Conservation (phyloP, 64 coral and sea anemone genomes). For the Pocillopora verrucosa region DNA sequence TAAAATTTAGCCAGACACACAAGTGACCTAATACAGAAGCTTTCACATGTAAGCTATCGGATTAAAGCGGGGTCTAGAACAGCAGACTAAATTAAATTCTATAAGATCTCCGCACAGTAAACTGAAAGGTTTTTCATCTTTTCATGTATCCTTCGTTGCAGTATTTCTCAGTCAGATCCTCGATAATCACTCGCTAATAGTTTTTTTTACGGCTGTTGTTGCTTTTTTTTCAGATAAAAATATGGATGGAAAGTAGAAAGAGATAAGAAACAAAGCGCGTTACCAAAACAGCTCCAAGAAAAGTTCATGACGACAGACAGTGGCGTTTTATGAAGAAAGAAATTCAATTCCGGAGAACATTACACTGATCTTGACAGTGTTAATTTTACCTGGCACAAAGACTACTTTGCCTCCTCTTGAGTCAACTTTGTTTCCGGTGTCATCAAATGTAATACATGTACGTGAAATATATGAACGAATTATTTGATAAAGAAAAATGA, state of each 20-base stretch:
- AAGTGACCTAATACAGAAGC: neutral
- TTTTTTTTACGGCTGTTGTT: no score
- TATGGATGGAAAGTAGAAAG: slow-evolving; percentile 2
- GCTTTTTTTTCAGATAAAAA: neutral
- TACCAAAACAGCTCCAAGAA: neutral
- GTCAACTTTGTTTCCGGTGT: neutral
- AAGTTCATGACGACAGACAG: neutral
- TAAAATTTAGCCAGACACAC: no score
- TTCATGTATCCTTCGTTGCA: no score
- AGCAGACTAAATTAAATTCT: slow-evolving; percentile 14
- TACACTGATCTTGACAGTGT: neutral
- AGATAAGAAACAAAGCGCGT: neutral
- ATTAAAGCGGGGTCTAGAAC: neutral
- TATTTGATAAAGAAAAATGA: no score
- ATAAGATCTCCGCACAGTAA: slow-evolving; percentile 39
- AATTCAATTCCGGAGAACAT: neutral
- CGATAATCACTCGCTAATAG: no score
- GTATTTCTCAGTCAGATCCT: no score
- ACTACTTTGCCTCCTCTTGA: slow-evolving; percentile 10
- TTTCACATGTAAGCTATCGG: neutral
- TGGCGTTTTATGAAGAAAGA: neutral
- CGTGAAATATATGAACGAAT: no score
- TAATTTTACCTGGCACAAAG: slow-evolving; percentile 28
- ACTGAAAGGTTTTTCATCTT: neutral
- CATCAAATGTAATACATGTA: no score